A percentile compares a stretch with the other conserved stretches of the same genome.
These are phyloP conservation scores for Euclidia mi DNA, from an alignment of 2,888 invertebrate genomes.

Conservation along the genomic window DNA sequence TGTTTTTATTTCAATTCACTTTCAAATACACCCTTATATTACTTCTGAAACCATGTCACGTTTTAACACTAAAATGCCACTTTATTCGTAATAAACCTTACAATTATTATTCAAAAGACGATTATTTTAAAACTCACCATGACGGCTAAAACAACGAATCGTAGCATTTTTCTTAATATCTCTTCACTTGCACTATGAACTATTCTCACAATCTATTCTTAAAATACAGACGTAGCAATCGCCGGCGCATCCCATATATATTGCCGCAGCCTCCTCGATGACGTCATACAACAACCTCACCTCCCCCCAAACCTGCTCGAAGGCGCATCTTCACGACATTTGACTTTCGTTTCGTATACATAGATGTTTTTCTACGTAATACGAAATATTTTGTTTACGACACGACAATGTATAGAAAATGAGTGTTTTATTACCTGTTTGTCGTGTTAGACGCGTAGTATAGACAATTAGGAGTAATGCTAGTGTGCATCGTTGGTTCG, in stretches of 20 bases:
- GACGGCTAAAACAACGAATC: conserved; percentile 73
- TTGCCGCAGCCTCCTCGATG: conserved; percentile 80
- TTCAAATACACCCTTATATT: too few relatives aligned
- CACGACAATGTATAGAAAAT: conserved; percentile 53
- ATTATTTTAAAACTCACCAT: conserved; percentile 68
- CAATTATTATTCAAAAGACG: neutral
- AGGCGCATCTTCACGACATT: conserved; percentile 77
- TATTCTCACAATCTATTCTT: conserved; percentile 69
- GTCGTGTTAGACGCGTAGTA: too few relatives aligned
- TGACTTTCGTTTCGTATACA: conserved; percentile 74
- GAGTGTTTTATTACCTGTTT: neutral
- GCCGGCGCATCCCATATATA: conserved; percentile 85
- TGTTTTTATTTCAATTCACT: too few relatives aligned
- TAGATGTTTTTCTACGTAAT: conserved; percentile 54
- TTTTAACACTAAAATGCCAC: too few relatives aligned
- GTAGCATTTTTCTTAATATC: conserved; percentile 70
- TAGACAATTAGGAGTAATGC: too few relatives aligned
- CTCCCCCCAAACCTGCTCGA: conserved; percentile 71
- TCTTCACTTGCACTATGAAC: conserved; percentile 63
- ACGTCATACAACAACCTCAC: conserved; percentile 73
- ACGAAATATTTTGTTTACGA: conserved; percentile 40
- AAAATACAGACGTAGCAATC: conserved; percentile 71
- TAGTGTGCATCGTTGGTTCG: too few relatives aligned
- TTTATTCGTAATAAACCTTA: too few relatives aligned
- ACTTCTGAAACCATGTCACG: too few relatives aligned